phyloP scores from a whole-genome alignment of 2,797 vertebrate species.

The Anolis apletophallus region DNA sequence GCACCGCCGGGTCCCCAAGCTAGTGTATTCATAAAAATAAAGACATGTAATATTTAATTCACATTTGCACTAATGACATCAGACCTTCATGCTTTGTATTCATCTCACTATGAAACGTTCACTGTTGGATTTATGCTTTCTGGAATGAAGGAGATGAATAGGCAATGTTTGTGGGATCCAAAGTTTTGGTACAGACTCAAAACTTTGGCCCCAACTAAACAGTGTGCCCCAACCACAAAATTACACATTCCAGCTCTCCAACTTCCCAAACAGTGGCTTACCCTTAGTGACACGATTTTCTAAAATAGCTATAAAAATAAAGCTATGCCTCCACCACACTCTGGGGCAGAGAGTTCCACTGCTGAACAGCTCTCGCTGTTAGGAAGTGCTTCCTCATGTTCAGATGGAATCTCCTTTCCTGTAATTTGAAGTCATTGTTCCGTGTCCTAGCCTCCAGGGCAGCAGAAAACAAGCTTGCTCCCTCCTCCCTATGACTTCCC shows the following conservation, averaged over 20 bases:
- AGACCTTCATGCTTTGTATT: slow-evolving; percentile 17
- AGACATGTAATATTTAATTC: slow-evolving; percentile 19
- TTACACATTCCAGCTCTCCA: neutral
- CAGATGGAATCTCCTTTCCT: too few relatives aligned
- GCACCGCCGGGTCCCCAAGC: too few relatives aligned
- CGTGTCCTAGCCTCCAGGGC: too few relatives aligned
- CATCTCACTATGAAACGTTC: neutral
- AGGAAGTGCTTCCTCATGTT: too few relatives aligned
- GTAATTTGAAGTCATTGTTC: too few relatives aligned
- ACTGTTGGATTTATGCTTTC: neutral
- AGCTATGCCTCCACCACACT: too few relatives aligned
- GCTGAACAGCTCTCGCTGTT: too few relatives aligned
- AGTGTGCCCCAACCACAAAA: neutral
- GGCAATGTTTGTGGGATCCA: neutral
- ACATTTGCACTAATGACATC: neutral
- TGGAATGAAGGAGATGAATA: neutral
- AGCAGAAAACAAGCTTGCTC: too few relatives aligned
- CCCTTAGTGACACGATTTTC: too few relatives aligned
- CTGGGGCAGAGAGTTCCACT: too few relatives aligned
- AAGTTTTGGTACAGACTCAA: neutral
- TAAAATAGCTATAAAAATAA: neutral
- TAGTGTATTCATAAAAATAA: slow-evolving; percentile 22
- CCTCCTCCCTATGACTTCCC: too few relatives aligned
- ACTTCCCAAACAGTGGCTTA: too few relatives aligned
- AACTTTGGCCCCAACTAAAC: neutral